Percentiles rank a stretch among this genome's conserved stretches.
Conservation (phyloP, 2,113 vertebrate genomes). For the Potamarius usumacintae region DNA sequence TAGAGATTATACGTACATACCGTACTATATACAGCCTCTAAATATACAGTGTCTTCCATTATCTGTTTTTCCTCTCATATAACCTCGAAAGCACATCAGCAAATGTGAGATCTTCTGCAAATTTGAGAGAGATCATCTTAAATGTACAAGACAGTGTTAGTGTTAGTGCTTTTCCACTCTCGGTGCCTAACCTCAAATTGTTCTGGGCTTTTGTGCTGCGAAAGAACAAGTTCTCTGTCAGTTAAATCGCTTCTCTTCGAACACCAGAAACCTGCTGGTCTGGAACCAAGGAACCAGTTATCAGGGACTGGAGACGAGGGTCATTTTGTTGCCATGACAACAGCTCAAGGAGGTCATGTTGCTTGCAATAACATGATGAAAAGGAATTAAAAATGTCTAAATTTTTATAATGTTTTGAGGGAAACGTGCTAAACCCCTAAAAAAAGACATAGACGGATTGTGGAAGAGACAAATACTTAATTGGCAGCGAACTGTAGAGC, state of each 20-base stretch:
- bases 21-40: background rate
- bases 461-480: background rate
- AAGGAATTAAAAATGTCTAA: background rate
- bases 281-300: background rate
- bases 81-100: background rate
- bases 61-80: background rate
- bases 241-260: background rate
- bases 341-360: background rate
- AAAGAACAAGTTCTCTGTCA: background rate
- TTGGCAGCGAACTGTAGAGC: background rate
- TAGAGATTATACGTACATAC: background rate
- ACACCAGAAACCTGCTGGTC: slow-evolving; percentile 1
- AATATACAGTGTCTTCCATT: background rate
- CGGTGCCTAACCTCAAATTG: background rate
- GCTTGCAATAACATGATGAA: background rate
- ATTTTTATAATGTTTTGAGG: background rate
- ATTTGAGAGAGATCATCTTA: background rate
- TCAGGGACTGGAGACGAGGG: background rate
- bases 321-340: background rate
- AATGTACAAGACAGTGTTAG: slow-evolving; percentile 3
- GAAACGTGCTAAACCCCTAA: background rate
- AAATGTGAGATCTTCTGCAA: background rate
- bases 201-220: background rate
- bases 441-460: background rate
- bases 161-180: background rate